phyloP scores from a whole-genome alignment of 2,797 vertebrate genomes.

The Cirrhinus mrigala region DNA sequence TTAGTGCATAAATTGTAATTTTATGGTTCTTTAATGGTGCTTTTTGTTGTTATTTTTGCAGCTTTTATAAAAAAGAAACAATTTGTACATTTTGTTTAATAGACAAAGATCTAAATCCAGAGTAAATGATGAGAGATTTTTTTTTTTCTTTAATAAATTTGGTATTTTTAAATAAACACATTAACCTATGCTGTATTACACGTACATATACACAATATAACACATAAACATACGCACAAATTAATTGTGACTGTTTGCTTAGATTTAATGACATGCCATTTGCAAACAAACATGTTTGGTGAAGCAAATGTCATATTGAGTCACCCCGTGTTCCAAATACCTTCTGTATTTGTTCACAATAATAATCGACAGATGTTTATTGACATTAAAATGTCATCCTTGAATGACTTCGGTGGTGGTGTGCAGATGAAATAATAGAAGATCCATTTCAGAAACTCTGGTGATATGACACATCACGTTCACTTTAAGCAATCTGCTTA shows the following conservation, averaged over 20 bases:
- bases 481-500: neutral
- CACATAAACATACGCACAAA: neutral
- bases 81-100: neutral
- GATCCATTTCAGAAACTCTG: neutral
- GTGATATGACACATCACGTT: slow-evolving; percentile 6
- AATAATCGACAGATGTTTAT: neutral
- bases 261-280: neutral
- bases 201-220: neutral
- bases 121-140: neutral
- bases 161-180: neutral
- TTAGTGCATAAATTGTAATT: neutral
- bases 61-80: neutral
- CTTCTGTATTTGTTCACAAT: slow-evolving; percentile 9
- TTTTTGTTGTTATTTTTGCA: neutral
- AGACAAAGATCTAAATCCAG: neutral
- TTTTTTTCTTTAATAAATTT: neutral
- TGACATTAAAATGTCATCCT: slow-evolving; percentile 27
- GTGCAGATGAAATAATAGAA: neutral
- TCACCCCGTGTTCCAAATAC: slow-evolving; percentile 26
- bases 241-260: slow-evolving; percentile 15
- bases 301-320: slow-evolving; percentile 4
- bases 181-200: neutral
- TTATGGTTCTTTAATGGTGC: neutral
- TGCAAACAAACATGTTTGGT: slow-evolving; percentile 8
- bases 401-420: neutral